These are phyloP conservation scores for Yponomeuta evonymella DNA, from an alignment of 2,888 invertebrate genomes.

Conservation along the genomic window DNA sequence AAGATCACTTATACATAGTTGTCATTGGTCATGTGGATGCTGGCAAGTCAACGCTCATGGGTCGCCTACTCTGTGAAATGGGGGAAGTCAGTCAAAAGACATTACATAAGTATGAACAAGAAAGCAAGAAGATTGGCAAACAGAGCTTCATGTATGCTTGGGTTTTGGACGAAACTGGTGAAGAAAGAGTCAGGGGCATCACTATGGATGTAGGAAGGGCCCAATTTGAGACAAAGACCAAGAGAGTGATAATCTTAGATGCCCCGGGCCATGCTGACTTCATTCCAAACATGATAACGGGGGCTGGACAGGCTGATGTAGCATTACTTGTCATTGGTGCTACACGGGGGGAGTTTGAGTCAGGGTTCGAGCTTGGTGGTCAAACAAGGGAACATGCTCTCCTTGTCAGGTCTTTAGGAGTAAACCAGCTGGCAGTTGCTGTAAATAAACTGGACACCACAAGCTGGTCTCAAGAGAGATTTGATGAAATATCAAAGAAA, in stretches of 20 bases:
- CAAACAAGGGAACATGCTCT: conserved; percentile 98
- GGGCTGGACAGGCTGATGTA: conserved; percentile 98
- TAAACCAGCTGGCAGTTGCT: conserved; percentile 94
- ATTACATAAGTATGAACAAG: conserved; percentile 98
- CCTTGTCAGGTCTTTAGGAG: conserved; percentile 91
- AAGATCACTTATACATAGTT: conserved; percentile 93
- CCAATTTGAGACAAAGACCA: conserved; percentile 91
- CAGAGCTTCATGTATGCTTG: conserved; percentile 99
- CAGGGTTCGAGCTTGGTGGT: conserved; percentile 98
- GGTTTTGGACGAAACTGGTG: conserved; percentile 99
- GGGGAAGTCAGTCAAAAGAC: conserved; percentile 91
- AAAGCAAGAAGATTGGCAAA: conserved; percentile 97
- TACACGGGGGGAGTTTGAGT: conserved; percentile 97
- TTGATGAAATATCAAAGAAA: conserved; percentile 90
- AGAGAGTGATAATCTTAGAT: conserved; percentile 90
- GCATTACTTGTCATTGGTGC: conserved; percentile 97
- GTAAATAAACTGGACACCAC: conserved; percentile 98
- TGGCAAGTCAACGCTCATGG: conserved; percentile 98
- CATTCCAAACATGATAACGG: conserved; percentile 99
- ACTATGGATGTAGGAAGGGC: conserved; percentile 99
- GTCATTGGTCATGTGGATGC: conserved; percentile 98
- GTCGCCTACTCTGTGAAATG: conserved; percentile 90
- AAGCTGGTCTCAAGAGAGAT: conserved; percentile 93
- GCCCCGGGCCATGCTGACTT: conserved; percentile 99
- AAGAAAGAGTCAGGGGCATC: conserved; percentile 96